Evolutionary conservation across 2,113 vertebrate species (phyloP), one percentile per base, ranked within the genome.

Genomic region (Parus major): DNA sequence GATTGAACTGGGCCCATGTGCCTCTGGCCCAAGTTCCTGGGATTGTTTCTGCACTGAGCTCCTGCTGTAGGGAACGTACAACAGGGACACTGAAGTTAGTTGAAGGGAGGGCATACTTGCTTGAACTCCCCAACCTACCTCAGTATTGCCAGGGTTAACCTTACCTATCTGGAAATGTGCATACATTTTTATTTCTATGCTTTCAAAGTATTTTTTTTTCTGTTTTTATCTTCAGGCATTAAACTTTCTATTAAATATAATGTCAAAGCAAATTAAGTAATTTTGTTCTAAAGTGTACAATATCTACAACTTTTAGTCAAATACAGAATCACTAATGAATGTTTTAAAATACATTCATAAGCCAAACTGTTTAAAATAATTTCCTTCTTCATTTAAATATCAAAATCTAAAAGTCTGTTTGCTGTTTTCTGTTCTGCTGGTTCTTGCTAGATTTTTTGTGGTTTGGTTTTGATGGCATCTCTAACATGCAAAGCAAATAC

Each of bases 1-100:
- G 57, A 44, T 4, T 36, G 10, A 50, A 22, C 36, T 27, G 33
- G 25, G 21, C 7, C 13, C n/a, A 10, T 0, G 0, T 25, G 6
- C 5, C 27, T 39, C 47, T 63, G 11, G 27, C 8, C 11, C 10
- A 49, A 5, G 63, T 0, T 1, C 12, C 12, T n/a, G 18, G 10
- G 3, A 9, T 5, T 79, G 18, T 61, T 82, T 22, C 18, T 7
- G 15, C 27, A 33, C 7, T 27, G 24, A 66, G 18, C 3, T 86
- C 16, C 47, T 57, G 28, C 25, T 36, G 12, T 1, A 75, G 6
- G 11, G 21, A 13, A 16, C 22, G 17, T 24, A 14, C 22, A 41
- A 29, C 7, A 31, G 16, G 33, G 15, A 31, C 11, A 24, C 3
- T 36, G 25, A 15, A 50, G 3, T 7, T 46, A n/a, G 5, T 2